Conservation (phyloP, 2,797 vertebrate species). For the Sebastes steindachneri region DNA sequence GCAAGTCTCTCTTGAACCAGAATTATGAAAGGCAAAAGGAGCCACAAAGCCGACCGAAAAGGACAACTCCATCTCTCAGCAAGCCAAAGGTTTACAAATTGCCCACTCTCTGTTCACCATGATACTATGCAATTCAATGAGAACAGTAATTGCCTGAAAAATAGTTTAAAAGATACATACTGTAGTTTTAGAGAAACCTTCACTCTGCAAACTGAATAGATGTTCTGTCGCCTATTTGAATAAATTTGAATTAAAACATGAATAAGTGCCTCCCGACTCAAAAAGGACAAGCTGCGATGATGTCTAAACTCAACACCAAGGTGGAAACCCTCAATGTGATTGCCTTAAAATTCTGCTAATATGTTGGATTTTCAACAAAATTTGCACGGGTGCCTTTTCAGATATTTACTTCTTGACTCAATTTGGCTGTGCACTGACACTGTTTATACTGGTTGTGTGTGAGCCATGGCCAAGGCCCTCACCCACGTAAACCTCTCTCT, state of each 20-base stretch:
- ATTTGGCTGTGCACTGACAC: background rate
- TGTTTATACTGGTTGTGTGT: background rate
- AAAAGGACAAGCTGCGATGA: background rate
- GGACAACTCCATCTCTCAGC: slow-evolving; percentile 68
- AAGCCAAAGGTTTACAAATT: slow-evolving; percentile 69
- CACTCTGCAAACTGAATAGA: background rate
- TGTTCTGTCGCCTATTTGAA: slow-evolving; percentile 6
- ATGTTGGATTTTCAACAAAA: background rate
- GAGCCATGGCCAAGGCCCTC: slow-evolving; percentile 31
- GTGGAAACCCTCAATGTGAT: background rate
- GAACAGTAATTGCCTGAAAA: slow-evolving; percentile 30
- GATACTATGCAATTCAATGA: slow-evolving; percentile 58
- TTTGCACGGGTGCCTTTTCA: background rate
- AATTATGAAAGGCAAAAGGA: slow-evolving; percentile 70
- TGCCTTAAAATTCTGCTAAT: background rate
- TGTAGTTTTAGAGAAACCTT: slow-evolving; percentile 36
- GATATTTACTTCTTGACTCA: background rate
- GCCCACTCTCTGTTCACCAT: slow-evolving; percentile 63
- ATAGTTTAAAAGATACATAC: slow-evolving; percentile 38
- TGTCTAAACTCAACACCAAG: background rate
- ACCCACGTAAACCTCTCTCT: slow-evolving; percentile 59
- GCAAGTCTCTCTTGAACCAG: slow-evolving; percentile 79
- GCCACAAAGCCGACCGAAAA: slow-evolving; percentile 73
- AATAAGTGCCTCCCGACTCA: background rate
- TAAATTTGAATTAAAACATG: slow-evolving; percentile 11